Percentiles rank a stretch among this genome's conserved stretches.
phyloP scores from a whole-genome alignment of 1,140 invertebrate genomes.

The Atopsyche davidsoni region DNA sequence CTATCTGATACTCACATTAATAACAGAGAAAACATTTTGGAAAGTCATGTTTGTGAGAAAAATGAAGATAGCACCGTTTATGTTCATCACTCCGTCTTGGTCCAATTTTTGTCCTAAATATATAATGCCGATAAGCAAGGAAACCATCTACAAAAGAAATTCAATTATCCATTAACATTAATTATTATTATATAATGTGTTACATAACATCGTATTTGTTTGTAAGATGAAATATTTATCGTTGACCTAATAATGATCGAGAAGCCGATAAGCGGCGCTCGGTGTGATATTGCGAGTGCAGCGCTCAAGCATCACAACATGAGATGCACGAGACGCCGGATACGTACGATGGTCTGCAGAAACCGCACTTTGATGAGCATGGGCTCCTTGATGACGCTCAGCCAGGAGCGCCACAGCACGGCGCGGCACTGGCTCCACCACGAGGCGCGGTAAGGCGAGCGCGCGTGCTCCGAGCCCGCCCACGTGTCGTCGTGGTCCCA shows the following conservation, averaged over 20 bases:
- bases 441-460: slow-evolving; percentile 71
- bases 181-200: neutral
- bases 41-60: slow-evolving; percentile 92
- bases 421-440: slow-evolving; percentile 86
- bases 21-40: slow-evolving; percentile 84
- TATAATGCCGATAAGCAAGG: slow-evolving; percentile 79
- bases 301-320: too few species aligned
- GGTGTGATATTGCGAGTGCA: too few species aligned
- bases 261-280: too few species aligned
- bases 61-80: slow-evolving; percentile 92
- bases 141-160: slow-evolving; percentile 64
- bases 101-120: slow-evolving; percentile 81
- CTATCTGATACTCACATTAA: slow-evolving; percentile 63
- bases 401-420: slow-evolving; percentile 85
- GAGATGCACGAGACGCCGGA: neutral
- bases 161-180: too few species aligned
- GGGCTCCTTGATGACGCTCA: slow-evolving; percentile 83
- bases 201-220: too few species aligned
- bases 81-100: slow-evolving; percentile 89
- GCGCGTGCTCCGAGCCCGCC: slow-evolving; percentile 33
- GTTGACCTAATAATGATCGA: too few species aligned
- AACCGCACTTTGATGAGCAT: slow-evolving; percentile 82
- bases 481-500: slow-evolving; percentile 41
- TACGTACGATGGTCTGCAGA: slow-evolving; percentile 80
- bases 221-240: too few species aligned